Evolutionary conservation across 2,888 invertebrate genomes (phyloP), one percentile per base, ranked within the genome.

Genomic region (Rhimphoctona megacephalus): DNA sequence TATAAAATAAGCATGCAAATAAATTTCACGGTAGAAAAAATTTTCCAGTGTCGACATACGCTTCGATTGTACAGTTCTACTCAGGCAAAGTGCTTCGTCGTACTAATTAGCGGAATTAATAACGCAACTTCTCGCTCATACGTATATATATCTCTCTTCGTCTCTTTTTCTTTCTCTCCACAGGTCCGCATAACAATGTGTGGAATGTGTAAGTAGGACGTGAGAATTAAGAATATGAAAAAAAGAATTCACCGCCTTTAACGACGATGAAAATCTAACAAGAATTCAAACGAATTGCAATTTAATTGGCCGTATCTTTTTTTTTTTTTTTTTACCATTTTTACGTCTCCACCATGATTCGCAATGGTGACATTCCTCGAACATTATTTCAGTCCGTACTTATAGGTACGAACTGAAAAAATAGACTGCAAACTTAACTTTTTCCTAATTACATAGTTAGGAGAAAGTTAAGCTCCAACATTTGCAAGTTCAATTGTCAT

Each of bases 61-160:
- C 76, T 81, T 81, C 85, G 85, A 85, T 77, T 77, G 66, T 78
- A 57, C 67, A 67, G 30, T 43, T 25, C 36, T 43, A 67, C 25
- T 25, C 66, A 39, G 73, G 49, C 70, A 81, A 77, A 85, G 81
- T 57, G 54, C 46, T 72, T 36, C 54, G 81, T 25, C 67, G 77
- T 54, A 66, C 64, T 85, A 85, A 85, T 85, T 85, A 72, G 72
- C 39, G 64, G 66, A 54, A 77, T 66, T 73, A 77, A 64, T 81
- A 67, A 46, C 30, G 66, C 66, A 52, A 39, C 8, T 66, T n/a
- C 52, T 19, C 33, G 19, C 36, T 5, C 30, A 67, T 54, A 52
- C 46, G 33, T 36, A 52, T 22, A 43, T 43, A 11, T 22, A 67
- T 43, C 43, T 25, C 17, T 69, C 11, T 43, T 3, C 6, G 17